Conservation (phyloP, 1,140 invertebrate species). For the Lamellibrachia luymesi region DNA sequence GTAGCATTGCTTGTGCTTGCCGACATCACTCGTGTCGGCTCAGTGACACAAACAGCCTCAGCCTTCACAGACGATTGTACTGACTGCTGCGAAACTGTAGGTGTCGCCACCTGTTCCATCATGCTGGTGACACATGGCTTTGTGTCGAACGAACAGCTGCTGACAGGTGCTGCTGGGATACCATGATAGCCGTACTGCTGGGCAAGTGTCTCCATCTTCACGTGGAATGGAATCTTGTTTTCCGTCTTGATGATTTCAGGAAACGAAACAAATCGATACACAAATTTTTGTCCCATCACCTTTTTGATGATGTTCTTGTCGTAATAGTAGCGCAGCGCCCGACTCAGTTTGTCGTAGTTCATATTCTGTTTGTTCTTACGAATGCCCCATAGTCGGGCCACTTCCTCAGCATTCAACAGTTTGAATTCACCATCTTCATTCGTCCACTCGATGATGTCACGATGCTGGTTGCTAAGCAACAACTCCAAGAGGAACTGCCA, state of each 20-base stretch:
- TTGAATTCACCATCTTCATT: slow-evolving; percentile 99
- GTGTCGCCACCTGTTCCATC: background rate
- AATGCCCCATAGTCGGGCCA: slow-evolving; percentile 93
- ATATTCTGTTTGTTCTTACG: slow-evolving; percentile 98
- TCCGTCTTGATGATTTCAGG: slow-evolving; percentile 64
- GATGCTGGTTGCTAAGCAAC: slow-evolving; percentile 91
- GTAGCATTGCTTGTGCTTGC: background rate
- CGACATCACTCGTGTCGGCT: background rate
- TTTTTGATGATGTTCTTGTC: slow-evolving; percentile 99
- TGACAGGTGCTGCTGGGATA: slow-evolving; percentile 29
- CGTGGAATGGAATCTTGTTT: slow-evolving; percentile 56
- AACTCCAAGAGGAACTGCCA: slow-evolving; percentile 57
- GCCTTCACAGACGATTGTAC: background rate
- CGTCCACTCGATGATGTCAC: slow-evolving; percentile 96
- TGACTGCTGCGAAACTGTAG: background rate
- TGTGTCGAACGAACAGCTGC: background rate
- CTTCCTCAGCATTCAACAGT: slow-evolving; percentile 94
- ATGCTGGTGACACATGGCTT: background rate
- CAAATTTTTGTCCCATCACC: slow-evolving; percentile 86
- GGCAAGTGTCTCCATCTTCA: slow-evolving; percentile 60
- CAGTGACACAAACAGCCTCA: background rate
- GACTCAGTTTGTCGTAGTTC: slow-evolving; percentile 97
- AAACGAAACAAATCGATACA: slow-evolving; percentile 90
- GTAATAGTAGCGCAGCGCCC: slow-evolving; percentile 95
- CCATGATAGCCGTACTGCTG: slow-evolving; percentile 35